Conservation (phyloP, 2,797 vertebrate species). For the Ctenopoma multispine region DNA sequence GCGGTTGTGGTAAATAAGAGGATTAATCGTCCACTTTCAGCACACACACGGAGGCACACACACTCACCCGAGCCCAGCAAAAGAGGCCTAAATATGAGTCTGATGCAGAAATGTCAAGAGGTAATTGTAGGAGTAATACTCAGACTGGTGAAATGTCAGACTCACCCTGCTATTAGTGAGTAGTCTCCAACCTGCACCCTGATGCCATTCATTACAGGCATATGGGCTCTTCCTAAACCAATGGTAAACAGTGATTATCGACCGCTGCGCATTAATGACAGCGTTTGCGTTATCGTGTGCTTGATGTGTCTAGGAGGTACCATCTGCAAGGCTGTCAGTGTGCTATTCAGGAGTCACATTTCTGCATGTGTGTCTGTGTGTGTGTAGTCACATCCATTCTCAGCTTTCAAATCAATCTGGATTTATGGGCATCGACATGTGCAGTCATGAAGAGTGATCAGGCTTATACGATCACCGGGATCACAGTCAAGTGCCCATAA, state of each 20-base stretch:
- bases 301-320: constrained; percentile 2
- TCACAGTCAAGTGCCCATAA: constrained; percentile 48
- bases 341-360: not conserved
- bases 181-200: constrained; percentile 37
- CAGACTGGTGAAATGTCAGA: constrained; percentile 73
- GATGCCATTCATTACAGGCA: constrained; percentile 47
- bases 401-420: constrained; percentile 49
- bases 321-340: constrained; percentile 1
- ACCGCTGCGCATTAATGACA: constrained; percentile 29
- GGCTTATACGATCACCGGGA: constrained; percentile 47
- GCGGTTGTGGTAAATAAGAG: constrained; percentile 64
- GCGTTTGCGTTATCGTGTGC: constrained; percentile 6
- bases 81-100: constrained; percentile 66
- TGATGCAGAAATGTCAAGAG: constrained; percentile 78
- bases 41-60: constrained; percentile 21
- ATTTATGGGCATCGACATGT: constrained; percentile 56
- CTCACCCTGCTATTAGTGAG: constrained; percentile 50
- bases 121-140: constrained; percentile 76
- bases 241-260: constrained; percentile 50
- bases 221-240: constrained; percentile 23
- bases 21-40: constrained; percentile 61
- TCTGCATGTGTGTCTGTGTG: constrained; percentile 1
- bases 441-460: constrained; percentile 55
- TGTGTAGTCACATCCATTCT: constrained; percentile 21
- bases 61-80: not conserved